Conservation (phyloP, 2,113 vertebrate species). For the Ameiurus melas region DNA sequence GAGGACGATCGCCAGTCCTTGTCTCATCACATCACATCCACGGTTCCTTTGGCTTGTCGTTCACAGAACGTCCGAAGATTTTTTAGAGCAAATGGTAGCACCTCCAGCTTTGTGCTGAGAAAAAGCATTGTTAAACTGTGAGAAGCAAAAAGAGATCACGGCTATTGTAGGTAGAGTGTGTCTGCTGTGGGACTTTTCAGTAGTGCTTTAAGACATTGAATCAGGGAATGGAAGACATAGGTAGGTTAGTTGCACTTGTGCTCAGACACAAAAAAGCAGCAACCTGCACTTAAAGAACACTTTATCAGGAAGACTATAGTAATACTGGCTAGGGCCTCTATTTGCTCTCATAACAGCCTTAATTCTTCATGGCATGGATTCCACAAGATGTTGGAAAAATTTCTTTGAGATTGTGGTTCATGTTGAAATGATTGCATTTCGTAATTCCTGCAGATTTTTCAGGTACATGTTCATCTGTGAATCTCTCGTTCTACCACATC, state of each 20-base stretch:
- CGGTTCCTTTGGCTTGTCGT: neutral
- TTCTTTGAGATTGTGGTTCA: too few species aligned
- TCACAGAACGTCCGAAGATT: too few species aligned
- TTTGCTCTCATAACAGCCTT: too few species aligned
- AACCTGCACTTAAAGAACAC: neutral
- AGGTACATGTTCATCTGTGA: too few species aligned
- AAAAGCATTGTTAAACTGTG: neutral
- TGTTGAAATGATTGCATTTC: too few species aligned
- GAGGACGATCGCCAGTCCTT: constrained; percentile 19
- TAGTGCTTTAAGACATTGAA: neutral
- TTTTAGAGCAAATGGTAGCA: neutral
- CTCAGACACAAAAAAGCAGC: neutral
- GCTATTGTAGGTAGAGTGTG: neutral
- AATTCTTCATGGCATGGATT: too few species aligned
- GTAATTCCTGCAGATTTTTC: too few species aligned
- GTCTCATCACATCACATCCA: neutral
- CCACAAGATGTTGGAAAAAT: too few species aligned
- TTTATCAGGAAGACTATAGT: too few species aligned
- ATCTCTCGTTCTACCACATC: too few species aligned
- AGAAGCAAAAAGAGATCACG: neutral
- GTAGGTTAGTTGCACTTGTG: neutral
- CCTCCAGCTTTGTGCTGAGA: neutral
- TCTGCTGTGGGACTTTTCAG: neutral
- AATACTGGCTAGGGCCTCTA: too few species aligned
- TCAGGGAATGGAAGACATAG: neutral